Conservation (phyloP, 2,113 vertebrate genomes). For the Megaceryle maxima region DNA sequence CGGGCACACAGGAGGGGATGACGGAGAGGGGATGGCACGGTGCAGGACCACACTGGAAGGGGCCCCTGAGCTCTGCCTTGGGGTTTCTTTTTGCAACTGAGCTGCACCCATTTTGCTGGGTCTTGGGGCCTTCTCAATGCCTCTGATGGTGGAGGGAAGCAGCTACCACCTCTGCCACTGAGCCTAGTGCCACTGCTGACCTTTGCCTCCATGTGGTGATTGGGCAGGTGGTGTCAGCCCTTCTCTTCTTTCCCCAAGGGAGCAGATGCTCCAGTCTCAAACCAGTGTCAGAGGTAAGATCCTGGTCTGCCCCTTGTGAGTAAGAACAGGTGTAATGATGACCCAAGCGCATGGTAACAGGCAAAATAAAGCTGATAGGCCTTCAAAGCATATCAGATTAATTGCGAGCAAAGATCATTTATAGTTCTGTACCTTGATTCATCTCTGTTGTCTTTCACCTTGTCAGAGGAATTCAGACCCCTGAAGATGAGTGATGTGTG, state of each 20-base stretch:
- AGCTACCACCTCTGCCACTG: rapidly evolving
- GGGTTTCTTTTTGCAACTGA: not conserved
- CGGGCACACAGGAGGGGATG: rapidly evolving
- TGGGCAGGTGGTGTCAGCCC: not conserved
- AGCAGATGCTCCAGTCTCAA: not conserved
- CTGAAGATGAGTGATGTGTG: not conserved
- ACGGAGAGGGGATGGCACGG: rapidly evolving
- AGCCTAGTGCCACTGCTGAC: not conserved
- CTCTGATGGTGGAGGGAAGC: not conserved
- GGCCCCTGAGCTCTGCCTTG: rapidly evolving
- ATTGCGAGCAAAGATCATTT: not conserved
- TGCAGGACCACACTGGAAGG: not conserved
- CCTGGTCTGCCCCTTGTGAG: not conserved
- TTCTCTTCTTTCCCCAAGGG: not conserved
- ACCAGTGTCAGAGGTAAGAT: not conserved
- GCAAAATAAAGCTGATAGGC: not conserved
- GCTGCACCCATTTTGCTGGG: not conserved
- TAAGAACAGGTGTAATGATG: not conserved
- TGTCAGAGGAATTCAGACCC: not conserved
- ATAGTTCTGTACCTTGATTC: not conserved
- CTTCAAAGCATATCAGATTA: not conserved
- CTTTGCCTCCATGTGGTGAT: not conserved
- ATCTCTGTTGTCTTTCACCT: not conserved
- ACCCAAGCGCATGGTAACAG: not conserved
- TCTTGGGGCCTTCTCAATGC: not conserved